These are phyloP conservation scores for Cybosia mesomella DNA, from an alignment of 2,888 invertebrate species.

Conservation along the genomic window DNA sequence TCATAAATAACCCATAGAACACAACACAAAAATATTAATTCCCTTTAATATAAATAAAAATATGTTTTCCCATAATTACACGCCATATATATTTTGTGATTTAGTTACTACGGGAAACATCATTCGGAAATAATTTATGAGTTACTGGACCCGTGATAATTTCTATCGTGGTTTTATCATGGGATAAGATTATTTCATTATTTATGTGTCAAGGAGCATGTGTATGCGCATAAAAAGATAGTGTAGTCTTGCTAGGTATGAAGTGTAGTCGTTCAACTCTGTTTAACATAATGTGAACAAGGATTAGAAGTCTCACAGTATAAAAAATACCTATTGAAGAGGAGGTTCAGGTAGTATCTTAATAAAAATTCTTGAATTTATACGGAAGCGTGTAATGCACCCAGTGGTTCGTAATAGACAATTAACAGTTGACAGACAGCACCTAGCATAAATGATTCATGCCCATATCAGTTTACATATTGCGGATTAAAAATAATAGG, in stretches of 20 bases:
- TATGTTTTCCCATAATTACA: constrained; percentile 49
- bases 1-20: constrained; percentile 45
- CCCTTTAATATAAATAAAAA: constrained; percentile 38
- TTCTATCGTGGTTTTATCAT: constrained; percentile 22
- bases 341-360: too few species aligned
- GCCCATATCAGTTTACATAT: too few species aligned
- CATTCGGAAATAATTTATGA: constrained; percentile 32
- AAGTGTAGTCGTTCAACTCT: not conserved
- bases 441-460: too few species aligned
- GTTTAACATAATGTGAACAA: too few species aligned
- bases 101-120: constrained; percentile 28
- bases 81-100: constrained; percentile 34
- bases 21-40: constrained; percentile 44
- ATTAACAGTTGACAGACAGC: too few species aligned
- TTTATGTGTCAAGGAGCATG: not conserved
- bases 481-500: too few species aligned
- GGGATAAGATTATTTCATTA: constrained; percentile 14
- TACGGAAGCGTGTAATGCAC: too few species aligned
- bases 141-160: constrained; percentile 14
- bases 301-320: too few species aligned
- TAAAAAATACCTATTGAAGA: too few species aligned
- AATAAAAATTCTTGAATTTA: too few species aligned
- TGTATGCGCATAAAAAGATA: not conserved
- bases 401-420: too few species aligned
- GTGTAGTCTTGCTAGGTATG: not conserved